Evolutionary conservation across 2,113 vertebrate genomes (phyloP).

Genomic region (Hippolais icterina): DNA sequence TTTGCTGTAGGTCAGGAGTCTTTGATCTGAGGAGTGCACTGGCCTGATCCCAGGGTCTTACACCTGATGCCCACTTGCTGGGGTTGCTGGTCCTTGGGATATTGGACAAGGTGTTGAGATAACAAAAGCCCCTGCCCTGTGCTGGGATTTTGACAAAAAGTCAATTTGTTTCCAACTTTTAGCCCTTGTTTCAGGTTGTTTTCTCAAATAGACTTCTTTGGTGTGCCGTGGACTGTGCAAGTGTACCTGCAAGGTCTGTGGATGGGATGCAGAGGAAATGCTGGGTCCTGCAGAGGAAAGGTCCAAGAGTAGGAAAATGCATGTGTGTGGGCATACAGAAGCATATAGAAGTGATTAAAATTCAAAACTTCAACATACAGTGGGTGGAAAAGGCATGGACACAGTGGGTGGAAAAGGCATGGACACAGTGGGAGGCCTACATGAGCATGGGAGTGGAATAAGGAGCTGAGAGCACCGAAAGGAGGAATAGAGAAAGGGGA

Average conservation of each 20-base stretch:
- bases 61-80: not conserved
- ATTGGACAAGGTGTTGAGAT: not conserved
- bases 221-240: accelerated
- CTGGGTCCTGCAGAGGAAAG: not conserved
- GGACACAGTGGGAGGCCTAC: not conserved
- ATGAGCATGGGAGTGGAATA: not conserved
- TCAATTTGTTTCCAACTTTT: not conserved
- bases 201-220: not conserved
- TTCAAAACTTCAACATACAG: not conserved
- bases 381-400: not conserved
- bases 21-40: not conserved
- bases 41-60: not conserved
- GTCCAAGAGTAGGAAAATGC: not conserved
- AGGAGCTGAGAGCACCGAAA: not conserved
- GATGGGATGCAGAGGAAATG: not conserved
- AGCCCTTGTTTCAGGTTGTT: not conserved
- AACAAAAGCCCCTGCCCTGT: not conserved
- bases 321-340: not conserved
- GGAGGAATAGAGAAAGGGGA: not conserved
- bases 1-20: not conserved
- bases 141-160: not conserved
- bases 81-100: not conserved
- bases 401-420: not conserved
- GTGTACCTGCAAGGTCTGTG: not conserved
- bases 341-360: not conserved